Base-by-base conservation (phyloP, 2,797 vertebrate genomes). In the Chaunax sp. region DNA sequence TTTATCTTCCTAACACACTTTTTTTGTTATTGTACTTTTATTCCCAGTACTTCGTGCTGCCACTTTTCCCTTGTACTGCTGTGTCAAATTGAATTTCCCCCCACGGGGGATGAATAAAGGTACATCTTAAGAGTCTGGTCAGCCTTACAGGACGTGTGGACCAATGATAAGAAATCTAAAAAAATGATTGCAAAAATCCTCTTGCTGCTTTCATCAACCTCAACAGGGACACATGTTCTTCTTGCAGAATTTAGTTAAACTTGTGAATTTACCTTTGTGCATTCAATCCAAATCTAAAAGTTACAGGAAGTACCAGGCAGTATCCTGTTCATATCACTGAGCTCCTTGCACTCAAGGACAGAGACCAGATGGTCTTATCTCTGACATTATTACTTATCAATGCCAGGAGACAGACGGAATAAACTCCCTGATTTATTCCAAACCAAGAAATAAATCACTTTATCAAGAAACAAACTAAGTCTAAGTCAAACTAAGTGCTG, bases 341-440 rank as follows among this genome's bases (percentile, higher is more conserved):
- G 54, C 46, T 56, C 33, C 41, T 72, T 77, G 58, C 67, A 66
- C 69, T 76, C 50, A 72, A 80, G 75, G 75, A 80, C 79, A 60
- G 44, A 80, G 63, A 75, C 57, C 82, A 87, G 81, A 83, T 82
- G 69, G 55, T 84, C 77, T 85, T 86, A 88, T 88, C 79, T 79
- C 51, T 87, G 68, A 88, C 81, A 68, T 77, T 80, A 77, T 82
- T 56, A 64, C 49, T 70, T 77, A 63, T 81, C 69, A 70, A 59
- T 78, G 28, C 40, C 45, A 67, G 38, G 66, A 35, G 66, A 72
- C 50, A 38, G 52, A 44, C 65, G 23, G 26, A 47, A 14, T 22
- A 40, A 69, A 65, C 61, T 72, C 1, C 8, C 44, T 35, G 4
- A 65, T 23, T 35, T 59, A 49, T 49, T 40, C 13, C 47, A 47